Evolutionary conservation across 2,113 vertebrate species (phyloP).

Genomic region (Siniperca chuatsi): DNA sequence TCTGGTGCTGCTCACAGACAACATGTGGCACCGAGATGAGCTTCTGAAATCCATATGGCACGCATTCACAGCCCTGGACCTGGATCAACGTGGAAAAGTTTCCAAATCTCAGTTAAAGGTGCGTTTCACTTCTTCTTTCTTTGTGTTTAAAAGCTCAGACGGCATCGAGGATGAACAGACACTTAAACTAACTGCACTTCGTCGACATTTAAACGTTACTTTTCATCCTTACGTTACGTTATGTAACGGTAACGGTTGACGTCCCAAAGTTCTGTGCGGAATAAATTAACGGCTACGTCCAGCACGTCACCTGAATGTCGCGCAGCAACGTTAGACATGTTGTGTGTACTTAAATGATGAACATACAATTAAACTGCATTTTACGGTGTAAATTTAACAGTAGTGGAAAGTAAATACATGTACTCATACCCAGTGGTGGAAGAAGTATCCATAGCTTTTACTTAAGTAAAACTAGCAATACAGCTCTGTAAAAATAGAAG

Average conservation of each 20-base stretch:
- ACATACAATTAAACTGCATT: too few species aligned
- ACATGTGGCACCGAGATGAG: conserved; percentile 89
- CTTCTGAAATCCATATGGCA: conserved; percentile 95
- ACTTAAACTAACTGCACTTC: neutral
- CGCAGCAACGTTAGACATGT: too few species aligned
- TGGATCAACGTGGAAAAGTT: conserved; percentile 94
- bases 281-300: too few species aligned
- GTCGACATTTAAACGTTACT: neutral
- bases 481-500: too few species aligned
- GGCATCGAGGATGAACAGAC: neutral
- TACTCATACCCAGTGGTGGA: too few species aligned
- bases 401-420: too few species aligned
- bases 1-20: conserved; percentile 5
- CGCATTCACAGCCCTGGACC: conserved; percentile 94
- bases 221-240: neutral
- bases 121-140: conserved; percentile 36
- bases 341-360: too few species aligned
- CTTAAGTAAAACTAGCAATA: too few species aligned
- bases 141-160: neutral
- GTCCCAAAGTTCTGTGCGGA: too few species aligned
- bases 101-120: conserved; percentile 98
- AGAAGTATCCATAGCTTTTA: too few species aligned
- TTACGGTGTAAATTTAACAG: too few species aligned
- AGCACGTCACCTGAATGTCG: too few species aligned
- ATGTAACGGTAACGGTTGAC: neutral